phyloP scores from a whole-genome alignment of 2,797 vertebrate genomes.

The Sorex maritimensis region DNA sequence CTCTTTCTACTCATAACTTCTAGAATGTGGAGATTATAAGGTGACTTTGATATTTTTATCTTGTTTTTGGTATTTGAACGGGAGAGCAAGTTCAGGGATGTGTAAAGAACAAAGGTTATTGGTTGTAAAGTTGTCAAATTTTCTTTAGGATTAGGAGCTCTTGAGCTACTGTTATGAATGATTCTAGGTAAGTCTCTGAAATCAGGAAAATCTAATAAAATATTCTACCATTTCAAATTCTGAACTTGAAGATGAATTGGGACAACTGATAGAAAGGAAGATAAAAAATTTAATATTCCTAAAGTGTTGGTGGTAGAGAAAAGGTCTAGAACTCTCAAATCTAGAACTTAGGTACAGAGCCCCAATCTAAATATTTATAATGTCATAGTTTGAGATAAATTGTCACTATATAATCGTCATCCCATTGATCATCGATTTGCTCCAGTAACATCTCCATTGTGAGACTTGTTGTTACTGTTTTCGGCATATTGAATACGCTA shows the following conservation, averaged over 20 bases:
- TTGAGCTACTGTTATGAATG: conserved; percentile 16
- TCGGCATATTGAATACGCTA: too few relatives aligned
- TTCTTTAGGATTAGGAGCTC: conserved; percentile 17
- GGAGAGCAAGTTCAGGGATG: background rate
- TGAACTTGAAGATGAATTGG: background rate
- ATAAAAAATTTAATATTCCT: background rate
- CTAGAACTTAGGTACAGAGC: background rate
- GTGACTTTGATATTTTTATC: background rate
- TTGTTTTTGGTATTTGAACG: background rate
- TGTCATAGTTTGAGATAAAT: background rate
- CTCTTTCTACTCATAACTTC: background rate
- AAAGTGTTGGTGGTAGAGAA: background rate
- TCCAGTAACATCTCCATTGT: too few relatives aligned
- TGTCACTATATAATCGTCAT: too few relatives aligned
- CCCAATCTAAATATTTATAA: conserved; percentile 19
- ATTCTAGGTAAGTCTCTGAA: conserved; percentile 21
- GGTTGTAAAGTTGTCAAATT: conserved; percentile 16
- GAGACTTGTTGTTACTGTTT: too few relatives aligned
- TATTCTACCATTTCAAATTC: conserved; percentile 18
- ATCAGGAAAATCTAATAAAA: background rate
- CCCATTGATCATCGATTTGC: too few relatives aligned
- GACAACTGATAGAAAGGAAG: conserved; percentile 17
- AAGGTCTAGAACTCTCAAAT: conserved; percentile 44
- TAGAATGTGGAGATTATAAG: background rate
- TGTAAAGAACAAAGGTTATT: background rate